phyloP scores from a whole-genome alignment of 2,888 invertebrate species.

The Xestia xanthographa region DNA sequence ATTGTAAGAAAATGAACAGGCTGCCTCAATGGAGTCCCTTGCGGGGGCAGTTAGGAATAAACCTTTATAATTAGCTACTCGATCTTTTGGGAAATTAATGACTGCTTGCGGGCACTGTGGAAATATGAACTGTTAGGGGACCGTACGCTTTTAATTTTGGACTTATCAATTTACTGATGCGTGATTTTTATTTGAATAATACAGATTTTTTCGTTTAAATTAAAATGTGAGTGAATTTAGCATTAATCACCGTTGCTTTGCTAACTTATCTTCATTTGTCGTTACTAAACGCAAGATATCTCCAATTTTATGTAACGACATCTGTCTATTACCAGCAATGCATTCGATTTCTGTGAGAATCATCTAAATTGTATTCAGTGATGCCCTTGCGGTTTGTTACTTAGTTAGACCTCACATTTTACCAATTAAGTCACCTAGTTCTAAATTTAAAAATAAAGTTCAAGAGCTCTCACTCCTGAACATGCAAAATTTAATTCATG shows the following conservation, averaged over 20 bases:
- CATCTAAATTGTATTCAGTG: background rate
- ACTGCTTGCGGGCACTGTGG: conserved; percentile 50
- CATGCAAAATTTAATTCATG: conserved; percentile 54
- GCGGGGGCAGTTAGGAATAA: conserved; percentile 59
- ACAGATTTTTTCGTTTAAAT: conserved; percentile 1
- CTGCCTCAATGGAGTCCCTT: conserved; percentile 54
- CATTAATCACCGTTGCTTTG: background rate
- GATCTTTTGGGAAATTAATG: conserved; percentile 72
- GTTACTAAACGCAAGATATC: background rate
- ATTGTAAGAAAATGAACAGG: conserved; percentile 62
- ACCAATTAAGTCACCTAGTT: background rate
- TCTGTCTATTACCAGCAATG: background rate
- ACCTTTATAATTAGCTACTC: conserved; percentile 66
- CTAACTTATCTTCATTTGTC: background rate
- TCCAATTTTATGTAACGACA: background rate
- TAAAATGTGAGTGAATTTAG: background rate
- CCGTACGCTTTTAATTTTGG: conserved; percentile 56
- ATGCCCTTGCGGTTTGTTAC: background rate
- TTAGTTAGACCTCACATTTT: background rate
- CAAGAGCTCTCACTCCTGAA: conserved; percentile 18
- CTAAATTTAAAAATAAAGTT: conserved; percentile 6
- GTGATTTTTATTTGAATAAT: conserved; percentile 19
- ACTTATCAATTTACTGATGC: conserved; percentile 49
- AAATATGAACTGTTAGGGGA: conserved; percentile 47
- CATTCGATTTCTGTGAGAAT: background rate